A percentile compares a stretch with the other conserved stretches of the same genome.
phyloP scores from a whole-genome alignment of 2,113 vertebrate species.

The Lampris incognitus region DNA sequence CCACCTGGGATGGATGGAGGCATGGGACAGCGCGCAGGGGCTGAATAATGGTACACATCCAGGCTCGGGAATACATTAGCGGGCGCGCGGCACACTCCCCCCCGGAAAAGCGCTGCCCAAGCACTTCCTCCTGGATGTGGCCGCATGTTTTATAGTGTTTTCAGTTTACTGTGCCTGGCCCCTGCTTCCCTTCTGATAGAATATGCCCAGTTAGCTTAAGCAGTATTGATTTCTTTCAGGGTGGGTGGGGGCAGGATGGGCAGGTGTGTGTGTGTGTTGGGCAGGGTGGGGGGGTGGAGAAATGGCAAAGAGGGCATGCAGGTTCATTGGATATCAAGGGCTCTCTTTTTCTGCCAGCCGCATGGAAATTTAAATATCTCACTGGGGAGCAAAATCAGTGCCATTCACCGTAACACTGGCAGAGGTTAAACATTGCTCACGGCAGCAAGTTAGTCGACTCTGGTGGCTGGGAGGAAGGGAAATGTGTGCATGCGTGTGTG shows the following conservation, averaged over 20 bases:
- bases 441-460: constrained; percentile 34
- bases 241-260: constrained; percentile 35
- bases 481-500: too few species aligned
- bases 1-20: constrained; percentile 30
- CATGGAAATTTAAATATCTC: constrained; percentile 47
- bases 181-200: constrained; percentile 48
- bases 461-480: constrained; percentile 14
- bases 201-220: constrained; percentile 64
- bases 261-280: background rate
- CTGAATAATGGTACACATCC: constrained; percentile 71
- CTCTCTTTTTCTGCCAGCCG: constrained; percentile 54
- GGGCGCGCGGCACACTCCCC: constrained; percentile 33
- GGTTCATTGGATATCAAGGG: constrained; percentile 29
- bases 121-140: constrained; percentile 55
- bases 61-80: constrained; percentile 67
- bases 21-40: constrained; percentile 13
- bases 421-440: constrained; percentile 50
- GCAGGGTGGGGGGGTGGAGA: background rate
- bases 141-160: constrained; percentile 72
- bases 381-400: constrained; percentile 36
- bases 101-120: constrained; percentile 60
- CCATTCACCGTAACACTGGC: constrained; percentile 2
- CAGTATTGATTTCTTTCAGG: constrained; percentile 57
- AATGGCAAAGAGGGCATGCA: constrained; percentile 3
- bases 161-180: constrained; percentile 54